Base-by-base conservation (phyloP, 1,140 invertebrate species). In the Kradibia gibbosae region DNA sequence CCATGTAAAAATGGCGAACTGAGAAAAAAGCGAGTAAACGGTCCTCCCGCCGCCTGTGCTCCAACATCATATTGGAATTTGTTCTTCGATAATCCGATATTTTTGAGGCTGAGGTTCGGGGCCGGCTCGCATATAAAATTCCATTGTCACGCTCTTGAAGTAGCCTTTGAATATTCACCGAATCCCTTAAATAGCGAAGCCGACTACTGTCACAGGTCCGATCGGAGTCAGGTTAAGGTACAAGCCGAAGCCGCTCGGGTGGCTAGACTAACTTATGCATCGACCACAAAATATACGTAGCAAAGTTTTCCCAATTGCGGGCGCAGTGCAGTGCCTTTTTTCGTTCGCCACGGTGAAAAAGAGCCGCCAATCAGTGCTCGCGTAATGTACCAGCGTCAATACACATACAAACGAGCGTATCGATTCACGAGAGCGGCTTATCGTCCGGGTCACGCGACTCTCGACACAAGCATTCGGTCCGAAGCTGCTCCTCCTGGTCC, bases 401-500 rank as follows among this genome's bases (percentile, higher is more conserved):
- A 65, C 45, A 42, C 22, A 50, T 0, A 50, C 45, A n/a, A n/a
- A n/a, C n/a, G n/a, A 50, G 11, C 34, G 31, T 25, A 76, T 81
- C 80, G 73, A 76, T 81, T 81, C 65, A 71, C 17, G 13, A 11
- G 1, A 79, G 57, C 13, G 78, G 83, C 84, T 84, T 85, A 86
- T 86, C 85, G 82, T 82, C 60, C 82, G 74, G 83, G 83, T 85
- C 85, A 86, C 84, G 84, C 84, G 74, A 84, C 78, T 77, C 36
- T 39, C n/a, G n/a, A 48, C 45, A 48, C 8, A 10, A 17, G 17
- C n/a, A 8, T 45, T 45, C 42, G 13, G 42, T 13, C 42, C 13
- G 13, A 8, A 8, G 13, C 42, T 45, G 42, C 42, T 45, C 5
- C 42, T 45, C 42, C 42, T 45, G 42, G 7, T 45, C 7, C 42